Evolutionary conservation across 2,888 invertebrate genomes (phyloP).

Genomic region (Lepas anatifera): DNA sequence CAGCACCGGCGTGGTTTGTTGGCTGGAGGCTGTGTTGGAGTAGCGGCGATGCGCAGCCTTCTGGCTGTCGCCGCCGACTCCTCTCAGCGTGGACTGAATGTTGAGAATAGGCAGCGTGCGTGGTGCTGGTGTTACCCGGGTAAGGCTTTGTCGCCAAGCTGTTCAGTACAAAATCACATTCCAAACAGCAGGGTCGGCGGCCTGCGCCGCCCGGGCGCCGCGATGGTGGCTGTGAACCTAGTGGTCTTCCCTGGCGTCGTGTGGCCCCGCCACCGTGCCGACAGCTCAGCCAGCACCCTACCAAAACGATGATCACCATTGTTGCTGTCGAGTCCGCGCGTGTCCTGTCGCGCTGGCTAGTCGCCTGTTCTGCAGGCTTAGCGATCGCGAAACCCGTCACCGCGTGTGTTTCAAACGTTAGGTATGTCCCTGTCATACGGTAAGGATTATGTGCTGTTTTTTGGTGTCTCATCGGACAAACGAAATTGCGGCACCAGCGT

Average conservation of each 20-base stretch:
- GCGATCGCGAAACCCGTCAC: not conserved
- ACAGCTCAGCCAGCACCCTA: not conserved
- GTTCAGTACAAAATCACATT: slow-evolving; percentile 8
- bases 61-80: not conserved
- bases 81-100: not conserved
- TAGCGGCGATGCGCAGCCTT: not conserved
- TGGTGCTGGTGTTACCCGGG: not conserved
- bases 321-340: not conserved
- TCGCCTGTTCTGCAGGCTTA: not conserved
- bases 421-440: not conserved
- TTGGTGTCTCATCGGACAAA: not conserved
- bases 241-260: not conserved
- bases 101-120: not conserved
- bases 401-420: not conserved
- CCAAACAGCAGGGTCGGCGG: not conserved
- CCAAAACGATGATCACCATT: slow-evolving; percentile 4
- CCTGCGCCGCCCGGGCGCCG: not conserved
- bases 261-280: not conserved
- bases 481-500: not conserved
- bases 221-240: slow-evolving; percentile 4
- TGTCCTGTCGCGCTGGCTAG: not conserved
- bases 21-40: not conserved
- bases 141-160: not conserved
- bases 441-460: not conserved
- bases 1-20: not conserved